phyloP scores from a whole-genome alignment of 2,888 invertebrate genomes.

The Polylopha cassiicola region DNA sequence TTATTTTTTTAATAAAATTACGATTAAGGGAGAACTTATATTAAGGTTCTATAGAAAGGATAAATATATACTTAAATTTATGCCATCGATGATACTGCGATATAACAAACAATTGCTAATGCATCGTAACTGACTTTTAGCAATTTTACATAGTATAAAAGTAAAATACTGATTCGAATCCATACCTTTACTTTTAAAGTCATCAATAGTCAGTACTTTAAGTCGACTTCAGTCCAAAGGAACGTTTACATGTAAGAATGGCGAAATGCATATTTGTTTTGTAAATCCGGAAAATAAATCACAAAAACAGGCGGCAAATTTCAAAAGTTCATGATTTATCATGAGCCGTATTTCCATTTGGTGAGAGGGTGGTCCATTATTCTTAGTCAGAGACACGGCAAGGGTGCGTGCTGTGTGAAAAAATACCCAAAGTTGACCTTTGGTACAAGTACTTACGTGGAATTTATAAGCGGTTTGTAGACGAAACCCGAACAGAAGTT shows the following conservation, averaged over 20 bases:
- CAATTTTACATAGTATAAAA: too few species aligned
- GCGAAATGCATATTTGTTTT: slow-evolving; percentile 51
- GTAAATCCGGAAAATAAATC: slow-evolving; percentile 65
- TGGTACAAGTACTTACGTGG: background rate
- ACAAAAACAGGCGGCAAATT: slow-evolving; percentile 64
- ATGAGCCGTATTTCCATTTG: slow-evolving; percentile 74
- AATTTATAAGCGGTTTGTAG: slow-evolving; percentile 20
- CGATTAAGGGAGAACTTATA: too few species aligned
- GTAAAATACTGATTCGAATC: too few species aligned
- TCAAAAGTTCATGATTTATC: slow-evolving; percentile 75
- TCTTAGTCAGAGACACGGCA: slow-evolving; percentile 69
- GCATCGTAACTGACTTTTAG: too few species aligned
- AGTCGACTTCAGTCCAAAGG: slow-evolving; percentile 19
- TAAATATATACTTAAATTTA: too few species aligned
- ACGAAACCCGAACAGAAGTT: too few species aligned
- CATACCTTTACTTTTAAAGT: too few species aligned
- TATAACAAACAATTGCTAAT: too few species aligned
- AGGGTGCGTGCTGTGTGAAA: slow-evolving; percentile 66
- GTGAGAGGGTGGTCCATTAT: slow-evolving; percentile 69
- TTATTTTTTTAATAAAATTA: too few species aligned
- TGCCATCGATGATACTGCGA: too few species aligned
- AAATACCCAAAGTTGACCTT: slow-evolving; percentile 24
- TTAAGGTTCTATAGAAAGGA: too few species aligned
- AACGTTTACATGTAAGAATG: slow-evolving; percentile 19
- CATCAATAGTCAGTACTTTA: slow-evolving; percentile 14